Base-by-base conservation (phyloP, 1,140 invertebrate genomes). In the Drosophila cardini region DNA sequence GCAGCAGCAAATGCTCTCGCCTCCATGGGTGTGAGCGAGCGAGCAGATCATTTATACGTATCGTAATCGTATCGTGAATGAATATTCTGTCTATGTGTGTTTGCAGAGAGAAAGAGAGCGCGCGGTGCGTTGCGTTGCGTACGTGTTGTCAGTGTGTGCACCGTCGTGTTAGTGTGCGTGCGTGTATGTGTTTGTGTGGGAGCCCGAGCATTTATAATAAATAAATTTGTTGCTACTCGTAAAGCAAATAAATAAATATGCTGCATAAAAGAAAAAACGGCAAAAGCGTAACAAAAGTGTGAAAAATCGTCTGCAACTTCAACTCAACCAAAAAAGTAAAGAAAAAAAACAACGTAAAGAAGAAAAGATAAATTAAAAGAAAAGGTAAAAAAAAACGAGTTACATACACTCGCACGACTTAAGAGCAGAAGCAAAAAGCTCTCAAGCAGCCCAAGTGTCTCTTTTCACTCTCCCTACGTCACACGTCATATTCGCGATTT, bases 51-150 rank as follows among this genome's bases (percentile, higher is more conserved):
- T 81, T 76, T 81, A 79, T 79, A 79, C 77, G 70, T 79, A 79
- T 64, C 74, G 81, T 84, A 79, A 80, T 72, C 82, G 81, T 85
- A 70, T 85, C 78, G 82, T 86, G 82, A 86, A 86, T 86, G 82
- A 86, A 86, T 87, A 76, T 84, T 76, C 74, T 86, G 82, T 85
- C 57, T 72, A 70, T 77, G 80, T 86, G 74, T 85, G 72, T 42
- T 43, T 65, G 40, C 2, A 8, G 38, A 50, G 53, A 45, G 67
- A 32, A 42, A 72, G 63, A 67, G 63, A 32, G 53, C 55, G 36
- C 69, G 78, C 72, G 72, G 62, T 74, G 55, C 61, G 72, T 70
- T 74, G 46, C 61, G 64, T 73, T 69, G 64, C 65, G 75, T 74
- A 70, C 72, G 61, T 78, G 72, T 65, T 70, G 32, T 63, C 43